Percentiles rank a stretch among this genome's conserved stretches.
Evolutionary conservation across 1,140 invertebrate genomes (phyloP).

Genomic region (Xylocopa sonorina): DNA sequence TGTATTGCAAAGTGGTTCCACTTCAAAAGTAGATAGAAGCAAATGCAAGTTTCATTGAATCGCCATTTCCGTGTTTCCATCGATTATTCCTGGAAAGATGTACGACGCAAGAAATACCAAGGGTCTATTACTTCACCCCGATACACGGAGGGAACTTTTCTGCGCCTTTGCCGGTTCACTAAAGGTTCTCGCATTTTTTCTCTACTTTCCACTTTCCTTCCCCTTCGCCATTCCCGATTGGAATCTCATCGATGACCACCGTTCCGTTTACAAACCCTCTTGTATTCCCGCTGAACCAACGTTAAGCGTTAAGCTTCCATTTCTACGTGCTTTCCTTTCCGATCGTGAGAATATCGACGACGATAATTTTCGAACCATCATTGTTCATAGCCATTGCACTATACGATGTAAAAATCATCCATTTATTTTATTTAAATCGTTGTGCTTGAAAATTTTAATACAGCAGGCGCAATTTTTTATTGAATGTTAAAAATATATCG

Average conservation of each 20-base stretch:
- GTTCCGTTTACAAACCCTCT: conserved; percentile 23
- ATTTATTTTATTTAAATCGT: no score
- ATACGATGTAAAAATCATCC: no score
- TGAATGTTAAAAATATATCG: no score
- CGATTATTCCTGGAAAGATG: conserved; percentile 24
- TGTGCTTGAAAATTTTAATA: no score
- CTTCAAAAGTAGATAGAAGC: not conserved
- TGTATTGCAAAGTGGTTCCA: not conserved
- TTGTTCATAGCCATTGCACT: no score
- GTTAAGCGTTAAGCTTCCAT: conserved; percentile 38
- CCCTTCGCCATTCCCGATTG: not conserved
- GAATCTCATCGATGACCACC: conserved; percentile 42
- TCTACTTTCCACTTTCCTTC: conserved; percentile 4
- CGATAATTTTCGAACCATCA: not conserved
- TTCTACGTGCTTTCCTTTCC: conserved; percentile 15
- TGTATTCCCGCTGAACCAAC: conserved; percentile 13
- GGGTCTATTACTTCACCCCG: conserved; percentile 1
- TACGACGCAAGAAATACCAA: not conserved
- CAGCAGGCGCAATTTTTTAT: no score
- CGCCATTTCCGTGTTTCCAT: conserved; percentile 10
- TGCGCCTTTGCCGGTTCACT: conserved; percentile 12
- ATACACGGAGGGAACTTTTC: conserved; percentile 22
- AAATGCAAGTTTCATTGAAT: not conserved
- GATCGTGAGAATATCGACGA: not conserved
- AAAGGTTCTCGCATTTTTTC: conserved; percentile 26